Conservation (phyloP, 2,113 vertebrate species). For the Siniperca knerii region DNA sequence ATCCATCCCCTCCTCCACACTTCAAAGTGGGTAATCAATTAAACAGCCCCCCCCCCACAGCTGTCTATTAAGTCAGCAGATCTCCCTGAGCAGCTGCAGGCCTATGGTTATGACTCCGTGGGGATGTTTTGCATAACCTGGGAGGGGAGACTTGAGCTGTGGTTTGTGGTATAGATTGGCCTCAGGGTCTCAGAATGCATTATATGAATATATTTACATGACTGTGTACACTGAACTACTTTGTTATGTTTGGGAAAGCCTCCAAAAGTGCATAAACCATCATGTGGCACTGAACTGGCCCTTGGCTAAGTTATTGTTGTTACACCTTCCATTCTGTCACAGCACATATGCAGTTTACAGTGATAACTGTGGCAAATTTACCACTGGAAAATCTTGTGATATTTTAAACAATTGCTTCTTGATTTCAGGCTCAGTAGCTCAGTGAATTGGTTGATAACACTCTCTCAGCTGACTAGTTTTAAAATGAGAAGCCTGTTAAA, state of each 20-base stretch:
- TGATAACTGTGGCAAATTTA: not conserved
- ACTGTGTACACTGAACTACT: not conserved
- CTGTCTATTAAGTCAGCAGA: slow-evolving; percentile 51
- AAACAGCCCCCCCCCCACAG: slow-evolving; percentile 52
- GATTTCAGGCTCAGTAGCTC: not conserved
- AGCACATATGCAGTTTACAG: not conserved
- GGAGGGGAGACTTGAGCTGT: not conserved
- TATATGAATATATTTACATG: slow-evolving; percentile 11
- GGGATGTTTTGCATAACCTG: slow-evolving; percentile 36
- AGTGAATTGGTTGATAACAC: not conserved
- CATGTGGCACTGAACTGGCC: not conserved
- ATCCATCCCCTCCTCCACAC: slow-evolving; percentile 44
- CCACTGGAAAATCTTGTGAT: not conserved
- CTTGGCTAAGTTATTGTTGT: not conserved
- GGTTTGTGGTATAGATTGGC: slow-evolving; percentile 5
- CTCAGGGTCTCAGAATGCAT: not conserved
- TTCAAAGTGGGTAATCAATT: slow-evolving; percentile 66
- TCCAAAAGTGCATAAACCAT: not conserved
- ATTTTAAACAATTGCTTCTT: not conserved
- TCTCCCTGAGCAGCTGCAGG: slow-evolving; percentile 43
- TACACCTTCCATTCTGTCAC: not conserved
- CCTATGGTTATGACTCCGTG: slow-evolving; percentile 15
- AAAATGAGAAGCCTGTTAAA: not conserved
- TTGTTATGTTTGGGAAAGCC: not conserved
- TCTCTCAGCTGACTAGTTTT: not conserved